A percentile compares a stretch with the other conserved stretches of the same genome.
Conservation (phyloP, 1,140 invertebrate genomes). For the Neodiprion virginianus region DNA sequence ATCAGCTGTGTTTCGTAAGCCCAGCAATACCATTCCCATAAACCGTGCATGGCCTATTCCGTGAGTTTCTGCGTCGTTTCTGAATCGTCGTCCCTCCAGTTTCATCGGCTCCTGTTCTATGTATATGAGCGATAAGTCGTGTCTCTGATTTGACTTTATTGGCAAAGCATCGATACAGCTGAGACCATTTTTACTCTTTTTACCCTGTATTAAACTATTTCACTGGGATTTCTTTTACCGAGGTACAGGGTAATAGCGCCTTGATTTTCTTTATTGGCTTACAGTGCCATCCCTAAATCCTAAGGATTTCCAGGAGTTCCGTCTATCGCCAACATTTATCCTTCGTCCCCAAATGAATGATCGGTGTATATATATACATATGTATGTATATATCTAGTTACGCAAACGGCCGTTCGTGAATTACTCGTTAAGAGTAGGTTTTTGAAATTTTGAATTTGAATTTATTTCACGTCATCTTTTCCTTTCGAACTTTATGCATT, state of each 20-base stretch:
- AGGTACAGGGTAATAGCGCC: neutral
- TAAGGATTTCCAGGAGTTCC: neutral
- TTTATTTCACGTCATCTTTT: too few species aligned
- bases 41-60: neutral
- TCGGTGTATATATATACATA: neutral
- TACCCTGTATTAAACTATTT: neutral
- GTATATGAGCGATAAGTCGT: neutral
- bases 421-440: too few species aligned
- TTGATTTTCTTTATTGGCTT: neutral
- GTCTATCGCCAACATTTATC: neutral
- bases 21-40: neutral
- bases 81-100: neutral
- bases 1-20: neutral
- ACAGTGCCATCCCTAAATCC: neutral
- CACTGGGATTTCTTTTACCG: neutral
- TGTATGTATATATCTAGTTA: too few species aligned
- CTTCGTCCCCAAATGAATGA: neutral
- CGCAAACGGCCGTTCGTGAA: too few species aligned
- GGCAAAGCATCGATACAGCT: neutral
- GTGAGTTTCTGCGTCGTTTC: neutral
- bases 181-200: neutral
- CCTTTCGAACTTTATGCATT: too few species aligned
- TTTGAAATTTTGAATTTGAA: too few species aligned
- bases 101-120: neutral
- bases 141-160: slow-evolving; percentile 5